phyloP scores from a whole-genome alignment of 2,888 invertebrate species.

The Microctonus aethiopoides region DNA sequence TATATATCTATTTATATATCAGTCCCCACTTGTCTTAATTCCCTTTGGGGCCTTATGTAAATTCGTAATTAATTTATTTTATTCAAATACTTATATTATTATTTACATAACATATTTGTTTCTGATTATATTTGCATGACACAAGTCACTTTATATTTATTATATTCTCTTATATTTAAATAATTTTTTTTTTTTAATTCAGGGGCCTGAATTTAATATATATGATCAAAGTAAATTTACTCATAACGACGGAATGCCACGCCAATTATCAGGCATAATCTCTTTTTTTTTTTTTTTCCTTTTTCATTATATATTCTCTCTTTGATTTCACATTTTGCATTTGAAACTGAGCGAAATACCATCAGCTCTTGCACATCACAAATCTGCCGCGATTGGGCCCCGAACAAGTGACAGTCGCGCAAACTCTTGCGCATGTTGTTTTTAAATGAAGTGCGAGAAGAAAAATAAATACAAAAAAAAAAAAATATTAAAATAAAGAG shows the following conservation, averaged over 20 bases:
- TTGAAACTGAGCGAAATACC: constrained; percentile 20
- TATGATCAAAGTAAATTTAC: constrained; percentile 36
- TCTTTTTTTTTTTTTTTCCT: constrained; percentile 2
- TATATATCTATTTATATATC: background rate
- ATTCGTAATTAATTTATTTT: no score
- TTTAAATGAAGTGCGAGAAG: background rate
- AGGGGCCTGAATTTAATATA: no score
- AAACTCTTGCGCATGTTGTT: background rate
- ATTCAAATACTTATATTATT: background rate
- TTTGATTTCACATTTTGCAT: background rate
- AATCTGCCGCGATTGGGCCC: constrained; percentile 17
- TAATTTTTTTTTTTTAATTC: no score
- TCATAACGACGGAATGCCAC: constrained; percentile 64
- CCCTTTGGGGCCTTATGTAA: background rate
- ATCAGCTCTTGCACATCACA: constrained; percentile 20
- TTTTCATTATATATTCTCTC: background rate
- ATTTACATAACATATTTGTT: background rate
- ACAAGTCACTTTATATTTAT: no score
- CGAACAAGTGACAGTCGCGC: constrained; percentile 4
- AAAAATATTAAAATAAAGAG: constrained; percentile 12
- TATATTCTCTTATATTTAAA: no score
- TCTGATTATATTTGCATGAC: no score
- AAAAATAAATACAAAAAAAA: no score
- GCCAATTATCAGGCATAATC: constrained; percentile 56
- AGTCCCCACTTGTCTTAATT: background rate